A percentile compares a stretch with the other conserved stretches of the same genome.
phyloP scores from a whole-genome alignment of 2,113 vertebrate species.

The Clarias magur region DNA sequence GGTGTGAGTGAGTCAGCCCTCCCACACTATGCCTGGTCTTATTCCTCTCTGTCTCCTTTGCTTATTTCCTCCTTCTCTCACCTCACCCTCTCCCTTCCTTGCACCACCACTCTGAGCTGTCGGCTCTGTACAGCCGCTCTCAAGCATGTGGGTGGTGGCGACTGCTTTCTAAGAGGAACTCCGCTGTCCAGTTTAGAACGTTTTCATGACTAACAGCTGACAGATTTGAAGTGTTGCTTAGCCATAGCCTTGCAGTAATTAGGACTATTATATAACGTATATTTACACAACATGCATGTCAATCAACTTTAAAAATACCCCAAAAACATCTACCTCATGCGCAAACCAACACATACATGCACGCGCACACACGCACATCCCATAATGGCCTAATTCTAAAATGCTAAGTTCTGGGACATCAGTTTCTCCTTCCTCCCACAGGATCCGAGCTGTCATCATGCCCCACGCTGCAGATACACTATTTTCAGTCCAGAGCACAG shows the following conservation, averaged over 20 bases:
- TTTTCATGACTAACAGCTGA: conserved; percentile 36
- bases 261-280: conserved; percentile 35
- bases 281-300: conserved; percentile 10
- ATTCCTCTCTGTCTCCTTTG: conserved; percentile 27
- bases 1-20: conserved; percentile 50
- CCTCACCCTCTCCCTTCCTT: conserved; percentile 15
- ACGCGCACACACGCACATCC: background rate
- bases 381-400: conserved; percentile 36
- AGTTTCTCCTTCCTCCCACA: conserved; percentile 32
- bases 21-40: conserved; percentile 46
- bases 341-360: background rate
- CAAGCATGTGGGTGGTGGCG: conserved; percentile 5
- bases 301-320: background rate
- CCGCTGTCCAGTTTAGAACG: conserved; percentile 1
- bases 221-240: conserved; percentile 18
- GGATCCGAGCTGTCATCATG: conserved; percentile 33
- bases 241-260: conserved; percentile 11
- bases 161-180: conserved; percentile 31
- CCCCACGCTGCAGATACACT: conserved; percentile 36
- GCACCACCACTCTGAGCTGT: background rate
- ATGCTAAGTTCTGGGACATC: conserved; percentile 47
- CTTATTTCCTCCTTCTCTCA: conserved; percentile 33
- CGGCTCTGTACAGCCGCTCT: background rate
- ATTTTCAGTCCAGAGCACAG: conserved; percentile 43
- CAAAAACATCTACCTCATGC: background rate